Evolutionary conservation across 2,888 invertebrate genomes (phyloP), one percentile per base, ranked within the genome.

Genomic region (Melangyna quadrimaculata): DNA sequence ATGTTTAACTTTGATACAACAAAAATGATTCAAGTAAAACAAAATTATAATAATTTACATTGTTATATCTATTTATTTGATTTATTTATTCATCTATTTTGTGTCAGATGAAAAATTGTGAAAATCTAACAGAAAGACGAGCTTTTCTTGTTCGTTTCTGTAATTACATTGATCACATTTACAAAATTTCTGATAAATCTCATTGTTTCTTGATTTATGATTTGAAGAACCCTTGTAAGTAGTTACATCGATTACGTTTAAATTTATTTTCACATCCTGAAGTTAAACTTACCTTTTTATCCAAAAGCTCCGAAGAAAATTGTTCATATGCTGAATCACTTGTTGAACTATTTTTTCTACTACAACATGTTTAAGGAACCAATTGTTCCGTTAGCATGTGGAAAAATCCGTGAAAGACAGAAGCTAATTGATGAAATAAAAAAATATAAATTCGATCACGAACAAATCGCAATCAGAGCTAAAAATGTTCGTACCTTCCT

Each of bases 261-360:
- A 5, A 4, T 24, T 0, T 24, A 37, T 53, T 27, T 53, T 14
- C 8, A 27, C 27, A 40, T 37, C 14, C 4, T 14, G 22, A 45
- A 5, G 19, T 22, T 19, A 0, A 22, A 27, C 1, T 22, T 48
- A 12, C 7, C 6, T 19, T 22, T 40, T 24, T 2, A 5, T n/a
- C 57, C 81, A 86, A 6, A 59, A 91, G 91, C 89, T 55, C 88
- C 89, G 2, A 91, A 90, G 32, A 91, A 91, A 67, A 91, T 91
- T 0, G 79, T 88, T 0, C 89, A 89, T 67, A 89, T 89, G 45
- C 65, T 91, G 27, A 89, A 89, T 24, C 89, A 89, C 24, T 88
- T 91, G 6, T 87, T 91, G 12, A 91, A 91, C 48, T 91, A 91
- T 63, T 88, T 88, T 45, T 91, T 89, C 22, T 92, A 90, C 80